Evolutionary conservation across 2,888 invertebrate genomes (phyloP).

Genomic region (Chrysolina oricalcia): DNA sequence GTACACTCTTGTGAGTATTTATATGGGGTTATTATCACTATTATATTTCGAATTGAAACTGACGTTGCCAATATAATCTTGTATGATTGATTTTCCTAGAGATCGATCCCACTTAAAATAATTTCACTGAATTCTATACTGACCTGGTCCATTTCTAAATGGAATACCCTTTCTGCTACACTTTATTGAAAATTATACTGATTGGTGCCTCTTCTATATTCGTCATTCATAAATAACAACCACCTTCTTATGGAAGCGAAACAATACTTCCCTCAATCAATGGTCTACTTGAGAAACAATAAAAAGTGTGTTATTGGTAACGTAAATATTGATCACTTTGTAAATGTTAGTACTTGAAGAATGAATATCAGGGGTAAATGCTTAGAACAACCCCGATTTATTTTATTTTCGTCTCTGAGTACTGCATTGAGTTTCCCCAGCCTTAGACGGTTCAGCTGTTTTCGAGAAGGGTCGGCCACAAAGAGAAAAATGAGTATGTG

Average conservation of each 20-base stretch:
- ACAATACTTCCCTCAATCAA: constrained; percentile 55
- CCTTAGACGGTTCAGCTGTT: constrained; percentile 40
- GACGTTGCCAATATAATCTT: no score
- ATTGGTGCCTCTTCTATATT: no score
- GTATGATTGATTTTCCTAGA: no score
- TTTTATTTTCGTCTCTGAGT: constrained; percentile 50
- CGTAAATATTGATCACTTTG: constrained; percentile 68
- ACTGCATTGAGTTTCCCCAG: constrained; percentile 49
- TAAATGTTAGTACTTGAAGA: constrained; percentile 53
- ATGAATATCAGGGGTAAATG: constrained; percentile 50
- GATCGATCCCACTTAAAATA: no score
- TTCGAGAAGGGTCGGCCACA: constrained; percentile 25
- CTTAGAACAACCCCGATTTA: constrained; percentile 51
- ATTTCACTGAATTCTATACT: no score
- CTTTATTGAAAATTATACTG: no score
- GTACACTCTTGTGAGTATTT: no score
- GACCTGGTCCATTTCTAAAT: no score
- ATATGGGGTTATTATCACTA: no score
- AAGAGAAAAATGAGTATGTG: not conserved
- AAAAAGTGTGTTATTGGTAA: constrained; percentile 52
- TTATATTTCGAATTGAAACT: no score
- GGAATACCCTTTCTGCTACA: no score
- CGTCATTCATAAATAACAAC: not conserved
- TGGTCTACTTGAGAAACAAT: constrained; percentile 50
- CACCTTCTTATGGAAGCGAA: constrained; percentile 36